Evolutionary conservation across 1,140 invertebrate species (phyloP), one percentile per base, ranked within the genome.

Genomic region (Bicyclus anynana): DNA sequence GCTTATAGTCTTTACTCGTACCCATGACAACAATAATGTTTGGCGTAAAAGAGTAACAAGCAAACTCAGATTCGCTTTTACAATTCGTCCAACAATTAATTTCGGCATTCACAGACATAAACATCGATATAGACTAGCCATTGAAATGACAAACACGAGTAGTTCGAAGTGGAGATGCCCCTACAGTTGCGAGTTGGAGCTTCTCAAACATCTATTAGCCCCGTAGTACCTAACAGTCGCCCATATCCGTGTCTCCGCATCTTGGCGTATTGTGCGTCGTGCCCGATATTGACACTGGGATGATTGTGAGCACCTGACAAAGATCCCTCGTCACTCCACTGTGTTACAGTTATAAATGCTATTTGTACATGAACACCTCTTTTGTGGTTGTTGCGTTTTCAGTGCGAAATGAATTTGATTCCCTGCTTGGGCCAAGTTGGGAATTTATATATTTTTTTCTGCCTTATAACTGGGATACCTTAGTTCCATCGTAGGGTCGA

Each of bases 281-380:
- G 75, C 77, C 73, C 72, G 74, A 78, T 84, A 84, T 84, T 84
- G 80, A 81, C 77, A 82, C 69, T 60, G 61, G 75, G 72, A 61
- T 71, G 66, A 72, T 79, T 77, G 72, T 75, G 53, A 50, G 53
- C 62, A 55, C 51, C 56, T 59, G 59, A 77, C 72, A 75, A 67
- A 60, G 72, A 73, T 75, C 81, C 79, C 77, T 65, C 65, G 80
- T 83, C 77, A 83, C 59, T 48, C 51, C 26, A 50, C 14, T 48
- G 52, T 51, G 18, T 54, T 47, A 44, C 21, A 35, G 37, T 53
- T 50, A 48, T 52, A 23, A 2, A 23, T 23, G 7, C 23, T 57
- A 50, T 33, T 52, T 33, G 14, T 53, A 26, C 16, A 16, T 23
- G 23, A 10, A 38, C 5, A 38, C 5, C n/a, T 35, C 29, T 40